These are phyloP conservation scores for Halichoeres trimaculatus DNA, from an alignment of 2,113 vertebrate species.

Conservation along the genomic window DNA sequence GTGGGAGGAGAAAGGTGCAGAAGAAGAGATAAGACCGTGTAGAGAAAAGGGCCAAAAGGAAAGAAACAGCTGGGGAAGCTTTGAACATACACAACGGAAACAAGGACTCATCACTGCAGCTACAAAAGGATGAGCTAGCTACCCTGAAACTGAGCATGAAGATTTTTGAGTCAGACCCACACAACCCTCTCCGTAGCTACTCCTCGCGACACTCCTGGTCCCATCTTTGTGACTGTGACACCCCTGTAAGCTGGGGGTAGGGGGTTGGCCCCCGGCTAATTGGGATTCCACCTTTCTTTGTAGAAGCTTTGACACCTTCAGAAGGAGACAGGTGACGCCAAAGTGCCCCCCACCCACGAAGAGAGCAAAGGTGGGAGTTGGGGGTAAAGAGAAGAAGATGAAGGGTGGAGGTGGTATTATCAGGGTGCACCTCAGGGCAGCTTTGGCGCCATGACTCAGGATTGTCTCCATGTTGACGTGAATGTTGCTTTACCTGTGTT, in stretches of 20 bases:
- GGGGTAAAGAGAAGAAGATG: background rate
- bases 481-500: slow-evolving; percentile 24
- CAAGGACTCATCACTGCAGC: too few species aligned
- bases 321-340: slow-evolving; percentile 63
- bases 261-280: slow-evolving; percentile 44
- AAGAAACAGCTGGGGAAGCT: slow-evolving; percentile 27
- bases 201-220: background rate
- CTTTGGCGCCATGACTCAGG: slow-evolving; percentile 43
- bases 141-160: too few species aligned
- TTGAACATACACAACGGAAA: slow-evolving; percentile 35
- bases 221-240: slow-evolving; percentile 1
- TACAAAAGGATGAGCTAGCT: too few species aligned
- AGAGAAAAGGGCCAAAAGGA: slow-evolving; percentile 3
- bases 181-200: too few species aligned
- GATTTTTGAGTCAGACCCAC: too few species aligned
- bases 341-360: slow-evolving; percentile 41
- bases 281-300: slow-evolving; percentile 56
- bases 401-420: slow-evolving; percentile 22
- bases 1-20: slow-evolving; percentile 33
- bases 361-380: background rate
- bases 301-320: slow-evolving; percentile 59
- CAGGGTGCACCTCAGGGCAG: slow-evolving; percentile 57
- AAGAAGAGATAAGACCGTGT: slow-evolving; percentile 11
- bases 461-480: slow-evolving; percentile 23
- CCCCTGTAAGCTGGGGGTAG: slow-evolving; percentile 5